A percentile compares a stretch with the other conserved stretches of the same genome.
Conservation (phyloP, 2,888 invertebrate species). For the Linnaemya tessellans region DNA sequence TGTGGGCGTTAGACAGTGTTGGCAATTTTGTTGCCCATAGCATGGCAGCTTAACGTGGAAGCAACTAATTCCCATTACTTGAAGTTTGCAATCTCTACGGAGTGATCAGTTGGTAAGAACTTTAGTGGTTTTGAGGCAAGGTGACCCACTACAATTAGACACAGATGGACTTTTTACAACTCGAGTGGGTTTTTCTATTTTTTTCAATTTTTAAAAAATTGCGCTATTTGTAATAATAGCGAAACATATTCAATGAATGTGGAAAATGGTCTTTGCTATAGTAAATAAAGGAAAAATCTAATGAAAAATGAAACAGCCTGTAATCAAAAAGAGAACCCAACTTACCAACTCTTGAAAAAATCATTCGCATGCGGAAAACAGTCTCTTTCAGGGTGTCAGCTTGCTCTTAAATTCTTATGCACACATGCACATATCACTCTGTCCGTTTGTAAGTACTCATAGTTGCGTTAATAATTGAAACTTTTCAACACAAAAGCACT, state of each 20-base stretch:
- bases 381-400: conserved; percentile 36
- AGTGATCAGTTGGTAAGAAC: no score
- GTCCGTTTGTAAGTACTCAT: conserved; percentile 15
- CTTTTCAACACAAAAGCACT: conserved; percentile 41
- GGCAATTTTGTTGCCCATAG: no score
- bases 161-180: no score
- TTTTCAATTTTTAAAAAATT: no score
- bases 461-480: conserved; percentile 21
- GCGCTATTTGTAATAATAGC: no score
- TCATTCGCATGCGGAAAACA: not conserved
- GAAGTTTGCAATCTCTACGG: no score
- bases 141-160: no score
- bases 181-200: no score
- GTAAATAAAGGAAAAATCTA: not conserved
- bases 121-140: no score
- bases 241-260: not conserved
- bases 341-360: conserved; percentile 1
- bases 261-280: not conserved
- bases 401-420: conserved; percentile 24
- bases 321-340: not conserved
- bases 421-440: conserved; percentile 1
- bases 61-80: no score
- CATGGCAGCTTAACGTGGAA: no score
- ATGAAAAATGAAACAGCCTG: not conserved
- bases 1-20: no score